Conservation (phyloP, 2,888 invertebrate species). For the Neuroscelio doddi region DNA sequence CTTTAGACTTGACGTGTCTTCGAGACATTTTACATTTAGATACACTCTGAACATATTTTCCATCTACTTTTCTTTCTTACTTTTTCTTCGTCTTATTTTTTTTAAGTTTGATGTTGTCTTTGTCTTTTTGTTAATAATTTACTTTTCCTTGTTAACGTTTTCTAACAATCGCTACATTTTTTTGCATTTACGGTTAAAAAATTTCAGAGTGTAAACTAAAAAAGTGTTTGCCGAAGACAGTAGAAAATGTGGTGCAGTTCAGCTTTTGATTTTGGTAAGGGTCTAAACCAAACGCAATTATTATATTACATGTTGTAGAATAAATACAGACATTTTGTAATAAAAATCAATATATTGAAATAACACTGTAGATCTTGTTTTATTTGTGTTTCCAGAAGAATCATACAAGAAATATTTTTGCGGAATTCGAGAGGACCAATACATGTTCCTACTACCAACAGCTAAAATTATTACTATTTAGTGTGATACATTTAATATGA, state of each 20-base stretch:
- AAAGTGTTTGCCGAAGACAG: conserved; percentile 52
- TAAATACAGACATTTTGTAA: conserved; percentile 71
- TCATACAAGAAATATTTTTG: too few relatives aligned
- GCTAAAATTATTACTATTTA: too few relatives aligned
- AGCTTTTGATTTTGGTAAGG: conserved; percentile 67
- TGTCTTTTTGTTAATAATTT: background rate
- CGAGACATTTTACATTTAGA: conserved; percentile 51
- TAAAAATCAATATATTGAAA: conserved; percentile 71
- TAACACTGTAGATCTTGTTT: conserved; percentile 30
- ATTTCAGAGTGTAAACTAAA: conserved; percentile 59
- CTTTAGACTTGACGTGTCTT: conserved; percentile 56
- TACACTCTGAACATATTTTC: conserved; percentile 58
- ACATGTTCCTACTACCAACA: too few relatives aligned
- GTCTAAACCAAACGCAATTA: conserved; percentile 71
- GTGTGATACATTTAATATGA: too few relatives aligned
- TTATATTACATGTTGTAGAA: conserved; percentile 72
- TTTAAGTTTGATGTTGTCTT: background rate
- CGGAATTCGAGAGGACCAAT: too few relatives aligned
- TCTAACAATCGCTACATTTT: too few relatives aligned
- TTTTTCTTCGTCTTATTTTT: conserved; percentile 17
- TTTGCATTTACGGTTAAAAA: conserved; percentile 30
- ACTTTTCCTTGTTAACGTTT: too few relatives aligned
- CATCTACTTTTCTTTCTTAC: conserved; percentile 19
- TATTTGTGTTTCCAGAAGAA: background rate
- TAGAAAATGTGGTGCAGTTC: conserved; percentile 65